Percentiles rank a stretch among this genome's conserved stretches.
Conservation (phyloP, 1,140 invertebrate genomes). For the Brachionus rotundiformis region DNA sequence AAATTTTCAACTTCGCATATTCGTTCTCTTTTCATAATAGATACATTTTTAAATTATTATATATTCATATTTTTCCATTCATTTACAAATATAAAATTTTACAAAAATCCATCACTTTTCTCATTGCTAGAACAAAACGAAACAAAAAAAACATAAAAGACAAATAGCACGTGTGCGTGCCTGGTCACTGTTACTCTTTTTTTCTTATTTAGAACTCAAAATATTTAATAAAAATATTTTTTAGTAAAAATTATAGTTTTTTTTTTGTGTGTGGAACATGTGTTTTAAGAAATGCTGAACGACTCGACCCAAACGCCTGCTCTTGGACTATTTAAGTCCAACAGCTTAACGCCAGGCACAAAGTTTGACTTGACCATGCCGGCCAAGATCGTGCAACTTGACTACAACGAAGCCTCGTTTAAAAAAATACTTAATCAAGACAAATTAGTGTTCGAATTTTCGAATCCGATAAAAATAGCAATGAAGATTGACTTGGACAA, state of each 20-base stretch:
- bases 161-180: background rate
- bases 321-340: background rate
- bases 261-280: background rate
- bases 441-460: background rate
- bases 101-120: no score
- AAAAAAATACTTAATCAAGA: background rate
- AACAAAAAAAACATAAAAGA: background rate
- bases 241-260: background rate
- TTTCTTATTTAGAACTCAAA: background rate
- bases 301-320: background rate
- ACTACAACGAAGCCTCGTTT: background rate
- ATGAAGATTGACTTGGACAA: background rate
- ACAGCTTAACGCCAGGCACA: background rate
- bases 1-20: background rate
- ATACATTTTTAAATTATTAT: background rate
- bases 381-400: background rate
- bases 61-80: background rate
- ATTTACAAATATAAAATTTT: background rate
- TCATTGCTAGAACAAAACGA: no score
- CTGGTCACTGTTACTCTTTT: background rate
- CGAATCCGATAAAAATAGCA: background rate
- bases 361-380: background rate
- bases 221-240: background rate
- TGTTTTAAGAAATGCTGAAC: background rate
- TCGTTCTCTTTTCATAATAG: background rate